Percentiles rank a stretch among this genome's conserved stretches.
phyloP scores from a whole-genome alignment of 2,797 vertebrate species.

The Hemitrygon akajei region DNA sequence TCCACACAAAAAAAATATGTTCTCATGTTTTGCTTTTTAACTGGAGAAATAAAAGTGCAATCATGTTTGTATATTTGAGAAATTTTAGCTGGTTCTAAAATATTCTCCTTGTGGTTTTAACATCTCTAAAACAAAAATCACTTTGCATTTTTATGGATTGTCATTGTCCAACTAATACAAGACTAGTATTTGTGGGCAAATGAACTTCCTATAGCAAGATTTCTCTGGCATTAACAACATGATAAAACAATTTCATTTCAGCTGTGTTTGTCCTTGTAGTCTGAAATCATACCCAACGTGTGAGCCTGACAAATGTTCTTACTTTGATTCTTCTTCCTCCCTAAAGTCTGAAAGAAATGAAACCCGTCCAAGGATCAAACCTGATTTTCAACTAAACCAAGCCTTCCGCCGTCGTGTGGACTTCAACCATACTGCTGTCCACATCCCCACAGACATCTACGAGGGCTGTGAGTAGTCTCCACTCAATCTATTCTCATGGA shows the following conservation, averaged over 20 bases:
- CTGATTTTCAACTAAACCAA: slow-evolving; percentile 80
- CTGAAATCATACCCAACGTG: background rate
- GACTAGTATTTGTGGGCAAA: background rate
- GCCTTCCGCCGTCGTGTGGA: slow-evolving; percentile 81
- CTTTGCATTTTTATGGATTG: background rate
- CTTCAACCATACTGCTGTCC: slow-evolving; percentile 88
- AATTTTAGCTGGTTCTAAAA: slow-evolving; percentile 33
- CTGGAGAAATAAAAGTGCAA: slow-evolving; percentile 4
- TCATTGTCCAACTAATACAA: background rate
- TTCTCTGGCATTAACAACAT: background rate
- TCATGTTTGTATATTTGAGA: slow-evolving; percentile 12
- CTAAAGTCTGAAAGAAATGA: slow-evolving; percentile 81
- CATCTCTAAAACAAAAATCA: background rate
- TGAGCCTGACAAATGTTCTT: background rate
- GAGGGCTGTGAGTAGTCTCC: slow-evolving; percentile 84
- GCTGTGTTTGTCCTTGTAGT: background rate
- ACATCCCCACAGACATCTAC: slow-evolving; percentile 97
- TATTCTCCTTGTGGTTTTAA: background rate
- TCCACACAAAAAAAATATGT: background rate
- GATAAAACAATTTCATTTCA: background rate
- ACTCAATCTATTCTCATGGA: background rate
- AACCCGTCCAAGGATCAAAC: slow-evolving; percentile 79
- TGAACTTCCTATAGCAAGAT: background rate
- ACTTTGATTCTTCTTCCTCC: slow-evolving; percentile 40
- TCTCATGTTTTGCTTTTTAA: background rate